phyloP scores from a whole-genome alignment of 2,888 invertebrate species.

The Mechanitis mazaeus region DNA sequence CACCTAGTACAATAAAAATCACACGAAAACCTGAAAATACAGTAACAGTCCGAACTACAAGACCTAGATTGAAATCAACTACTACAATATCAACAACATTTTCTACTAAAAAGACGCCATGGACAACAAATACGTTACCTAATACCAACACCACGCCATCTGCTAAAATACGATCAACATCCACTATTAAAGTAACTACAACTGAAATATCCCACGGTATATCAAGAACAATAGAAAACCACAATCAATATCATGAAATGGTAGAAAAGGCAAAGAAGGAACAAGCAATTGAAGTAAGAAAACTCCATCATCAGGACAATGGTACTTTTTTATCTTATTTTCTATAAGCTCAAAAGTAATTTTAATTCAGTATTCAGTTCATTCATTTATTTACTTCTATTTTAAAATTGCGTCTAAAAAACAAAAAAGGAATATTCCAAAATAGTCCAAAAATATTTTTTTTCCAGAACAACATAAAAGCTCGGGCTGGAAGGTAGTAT shows the following conservation, averaged over 20 bases:
- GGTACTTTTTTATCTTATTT: conserved; percentile 15
- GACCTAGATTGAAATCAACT: conserved; percentile 21
- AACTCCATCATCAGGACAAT: conserved; percentile 14
- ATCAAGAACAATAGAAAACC: conserved; percentile 29
- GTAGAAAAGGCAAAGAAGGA: conserved; percentile 32
- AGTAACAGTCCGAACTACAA: conserved; percentile 18
- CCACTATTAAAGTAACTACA: conserved; percentile 21
- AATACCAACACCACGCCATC: conserved; percentile 16
- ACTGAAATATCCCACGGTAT: conserved; percentile 18
- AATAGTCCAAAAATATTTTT: not conserved
- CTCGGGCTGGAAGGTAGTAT: conserved; percentile 33
- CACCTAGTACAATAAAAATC: not conserved
- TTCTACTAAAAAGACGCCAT: conserved; percentile 21
- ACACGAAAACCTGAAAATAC: conserved; percentile 16
- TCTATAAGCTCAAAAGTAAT: not conserved
- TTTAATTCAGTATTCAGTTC: not conserved
- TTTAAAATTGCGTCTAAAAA: no score
- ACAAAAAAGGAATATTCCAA: no score
- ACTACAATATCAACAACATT: conserved; percentile 22
- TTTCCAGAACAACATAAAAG: conserved; percentile 33
- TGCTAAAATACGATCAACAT: conserved; percentile 10
- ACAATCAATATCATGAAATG: conserved; percentile 27
- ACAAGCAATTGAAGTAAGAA: conserved; percentile 25
- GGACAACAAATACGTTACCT: conserved; percentile 7
- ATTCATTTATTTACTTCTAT: no score